Evolutionary conservation across 2,113 vertebrate genomes (phyloP).

Genomic region (Siphamia tubifer): DNA sequence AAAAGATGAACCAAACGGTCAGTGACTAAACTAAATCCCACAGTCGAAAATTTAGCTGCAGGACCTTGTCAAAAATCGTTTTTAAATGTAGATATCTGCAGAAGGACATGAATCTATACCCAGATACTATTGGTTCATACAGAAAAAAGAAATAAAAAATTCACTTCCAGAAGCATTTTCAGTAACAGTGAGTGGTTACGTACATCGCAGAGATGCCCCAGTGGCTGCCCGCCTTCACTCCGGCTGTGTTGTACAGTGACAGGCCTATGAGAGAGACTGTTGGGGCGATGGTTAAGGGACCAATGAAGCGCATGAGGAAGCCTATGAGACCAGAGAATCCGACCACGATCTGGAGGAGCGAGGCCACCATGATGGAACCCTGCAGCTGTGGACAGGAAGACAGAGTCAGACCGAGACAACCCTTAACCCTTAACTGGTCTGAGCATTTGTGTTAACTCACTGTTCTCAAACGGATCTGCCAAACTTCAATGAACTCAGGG

Average conservation of each 20-base stretch:
- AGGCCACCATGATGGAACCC: slow-evolving; percentile 91
- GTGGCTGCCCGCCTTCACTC: slow-evolving; percentile 84
- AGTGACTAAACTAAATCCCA: too few species aligned
- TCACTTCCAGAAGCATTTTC: background rate
- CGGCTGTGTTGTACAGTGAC: slow-evolving; percentile 87
- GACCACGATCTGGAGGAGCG: slow-evolving; percentile 89
- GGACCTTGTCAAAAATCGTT: too few species aligned
- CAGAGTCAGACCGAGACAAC: background rate
- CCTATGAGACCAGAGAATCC: slow-evolving; percentile 94
- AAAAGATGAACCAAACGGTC: background rate
- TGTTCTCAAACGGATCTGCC: slow-evolving; percentile 89
- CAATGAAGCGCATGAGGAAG: slow-evolving; percentile 90
- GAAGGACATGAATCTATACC: background rate
- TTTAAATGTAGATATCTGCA: too few species aligned
- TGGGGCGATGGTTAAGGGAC: slow-evolving; percentile 92
- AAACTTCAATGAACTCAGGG: slow-evolving; percentile 85
- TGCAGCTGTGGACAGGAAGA: slow-evolving; percentile 81
- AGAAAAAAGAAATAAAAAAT: background rate
- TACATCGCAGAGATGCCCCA: slow-evolving; percentile 91
- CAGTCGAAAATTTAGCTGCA: too few species aligned
- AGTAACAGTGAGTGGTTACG: slow-evolving; percentile 39
- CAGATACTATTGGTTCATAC: background rate
- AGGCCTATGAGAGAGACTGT: slow-evolving; percentile 91
- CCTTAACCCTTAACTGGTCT: background rate
- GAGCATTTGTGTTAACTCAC: slow-evolving; percentile 67